Evolutionary conservation across 2,113 vertebrate species (phyloP), one percentile per base, ranked within the genome.

Genomic region (Polypterus bichir): DNA sequence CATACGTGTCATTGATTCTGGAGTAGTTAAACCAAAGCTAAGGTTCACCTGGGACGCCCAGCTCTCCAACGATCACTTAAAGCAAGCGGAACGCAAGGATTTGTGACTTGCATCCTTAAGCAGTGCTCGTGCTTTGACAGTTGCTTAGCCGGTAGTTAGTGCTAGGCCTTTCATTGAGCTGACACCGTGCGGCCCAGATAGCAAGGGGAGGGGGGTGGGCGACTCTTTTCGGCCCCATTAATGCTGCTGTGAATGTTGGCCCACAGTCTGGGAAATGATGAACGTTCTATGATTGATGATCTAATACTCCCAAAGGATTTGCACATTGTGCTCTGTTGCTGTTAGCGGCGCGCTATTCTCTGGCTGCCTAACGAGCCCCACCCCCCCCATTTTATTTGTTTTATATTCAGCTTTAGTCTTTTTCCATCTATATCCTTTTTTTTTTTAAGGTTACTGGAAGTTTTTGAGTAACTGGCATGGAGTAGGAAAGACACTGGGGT

Each of bases 231-330:
- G 77, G 70, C 65, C 74, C 70, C 66, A 74, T 88, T 84, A 88
- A 77, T 77, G 83, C 80, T 77, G 75, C 67, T 71, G 73, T 73
- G 10, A 67, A 65, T 64, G 71, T 67, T 76, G 80, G 71, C 78
- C 82, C 76, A 66, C 7, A 51, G 76, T 71, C 78, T 84, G 71
- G 68, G 73, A 80, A 81, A 82, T 80, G 78, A 89, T 79, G 75
- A 84, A 80, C 80, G 77, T 80, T 82, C 71, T 76, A 65, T 89
- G 87, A 89, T 89, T 87, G 81, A 88, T 88, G 84, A 86, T 86
- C 82, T 76, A 77, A 68, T 70, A 67, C 68, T 80, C 81, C 70
- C 71, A 66, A 54, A 75, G 76, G 74, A 75, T 68, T 70, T 67
- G 62, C 59, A 51, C 46, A 6, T 71, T 55, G 55, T 68, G 71